Base-by-base conservation (phyloP, 2,113 vertebrate genomes). In the Empidonax alnorum region DNA sequence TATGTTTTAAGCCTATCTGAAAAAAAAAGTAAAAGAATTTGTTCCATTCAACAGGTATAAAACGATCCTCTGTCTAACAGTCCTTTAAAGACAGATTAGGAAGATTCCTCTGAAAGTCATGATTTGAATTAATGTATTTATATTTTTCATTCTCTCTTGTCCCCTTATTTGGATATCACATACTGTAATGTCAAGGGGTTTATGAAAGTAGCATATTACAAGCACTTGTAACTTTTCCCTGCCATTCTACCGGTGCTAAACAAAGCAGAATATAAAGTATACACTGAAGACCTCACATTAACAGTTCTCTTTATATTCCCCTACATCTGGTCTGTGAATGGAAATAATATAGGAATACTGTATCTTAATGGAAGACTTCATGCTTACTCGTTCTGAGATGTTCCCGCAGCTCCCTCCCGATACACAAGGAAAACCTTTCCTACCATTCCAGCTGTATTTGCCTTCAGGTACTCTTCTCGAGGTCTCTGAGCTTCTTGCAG, bases 1-100 rank as follows among this genome's bases (percentile, higher is more conserved):
- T 94, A 94, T 81, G 91, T 97, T 97, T 98, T 97, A 98, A 98
- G 96, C 97, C 97, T 98, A 98, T 97, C 97, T 98, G 97, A 97
- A 98, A 95, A 95, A 97, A 97, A 97, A 76, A 97, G 94, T 94
- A 97, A 96, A 97, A 98, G 62, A 93, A 95, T 97, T 98, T 96
- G 95, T 97, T 97, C 96, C 73, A 33, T 97, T 97, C 94, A 95
- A 89, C 81, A 97, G 30, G 58, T 87, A 97, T 55, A 82, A 47
- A 95, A 66, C 68, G 37, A 84, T 66, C 39, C 90, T 74, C 68
- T 75, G 37, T 75, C 33, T 75, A 71, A 35, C 6, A 77, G 27
- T 55, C 28, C 50, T 85, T 78, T 71, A 93, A 95, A 76, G 52
- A 35, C 5, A 73, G 35, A 42, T 42, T 68, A 71, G 66, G 28